phyloP scores from a whole-genome alignment of 2,113 vertebrate species.

The Cinclus mexicanus region DNA sequence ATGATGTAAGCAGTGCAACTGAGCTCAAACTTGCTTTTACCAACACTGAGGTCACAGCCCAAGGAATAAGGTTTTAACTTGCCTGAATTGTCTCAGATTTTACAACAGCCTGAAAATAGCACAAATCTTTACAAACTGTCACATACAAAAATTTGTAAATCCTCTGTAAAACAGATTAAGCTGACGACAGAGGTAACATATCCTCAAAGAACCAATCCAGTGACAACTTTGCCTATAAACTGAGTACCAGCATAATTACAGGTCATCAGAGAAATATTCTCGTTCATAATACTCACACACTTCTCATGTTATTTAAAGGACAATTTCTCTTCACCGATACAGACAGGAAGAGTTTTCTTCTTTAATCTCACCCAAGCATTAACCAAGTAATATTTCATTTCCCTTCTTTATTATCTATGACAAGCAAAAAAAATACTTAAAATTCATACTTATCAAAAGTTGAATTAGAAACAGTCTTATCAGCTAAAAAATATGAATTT shows the following conservation, averaged over 20 bases:
- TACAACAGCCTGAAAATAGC: neutral
- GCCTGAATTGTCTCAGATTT: neutral
- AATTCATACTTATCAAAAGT: neutral
- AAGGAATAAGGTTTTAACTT: neutral
- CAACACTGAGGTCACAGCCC: neutral
- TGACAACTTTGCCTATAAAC: neutral
- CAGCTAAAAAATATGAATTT: neutral
- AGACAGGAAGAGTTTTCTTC: neutral
- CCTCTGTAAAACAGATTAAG: neutral
- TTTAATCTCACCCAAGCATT: neutral
- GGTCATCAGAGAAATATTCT: neutral
- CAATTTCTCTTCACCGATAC: neutral
- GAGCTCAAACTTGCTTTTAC: neutral
- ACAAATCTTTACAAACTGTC: neutral
- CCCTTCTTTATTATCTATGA: neutral
- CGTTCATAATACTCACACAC: neutral
- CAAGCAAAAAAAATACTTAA: neutral
- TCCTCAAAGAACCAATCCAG: neutral
- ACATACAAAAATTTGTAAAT: neutral
- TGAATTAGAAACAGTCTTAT: neutral
- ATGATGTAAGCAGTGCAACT: neutral
- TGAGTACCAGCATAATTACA: neutral
- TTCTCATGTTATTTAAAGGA: neutral
- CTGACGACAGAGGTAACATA: neutral
- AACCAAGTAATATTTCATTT: neutral